Percentiles rank a stretch among this genome's conserved stretches.
phyloP scores from a whole-genome alignment of 2,113 vertebrate species.

The Plectropomus leopardus region DNA sequence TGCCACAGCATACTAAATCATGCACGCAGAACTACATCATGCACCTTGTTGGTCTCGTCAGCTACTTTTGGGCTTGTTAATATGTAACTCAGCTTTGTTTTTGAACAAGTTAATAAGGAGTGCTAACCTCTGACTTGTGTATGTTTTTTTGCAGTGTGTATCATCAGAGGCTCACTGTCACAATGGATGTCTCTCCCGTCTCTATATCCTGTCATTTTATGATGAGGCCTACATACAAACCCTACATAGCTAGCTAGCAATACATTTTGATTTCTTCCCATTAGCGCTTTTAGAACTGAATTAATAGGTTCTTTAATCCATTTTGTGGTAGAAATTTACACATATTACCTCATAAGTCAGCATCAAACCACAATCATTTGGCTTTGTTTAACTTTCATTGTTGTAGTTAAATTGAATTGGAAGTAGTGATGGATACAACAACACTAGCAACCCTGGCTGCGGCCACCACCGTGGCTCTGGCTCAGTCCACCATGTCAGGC shows the following conservation, averaged over 20 bases:
- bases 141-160: constrained; percentile 84
- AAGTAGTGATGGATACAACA: constrained; percentile 71
- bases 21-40: not conserved
- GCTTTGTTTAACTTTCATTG: constrained; percentile 29
- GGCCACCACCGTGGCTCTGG: constrained; percentile 62
- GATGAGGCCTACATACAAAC: constrained; percentile 71
- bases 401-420: not conserved
- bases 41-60: not conserved
- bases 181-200: constrained; percentile 82
- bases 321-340: constrained; percentile 31
- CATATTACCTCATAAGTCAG: constrained; percentile 71
- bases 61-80: constrained; percentile 29
- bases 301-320: constrained; percentile 36
- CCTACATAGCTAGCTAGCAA: constrained; percentile 83
- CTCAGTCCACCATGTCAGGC: constrained; percentile 62
- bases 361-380: constrained; percentile 38
- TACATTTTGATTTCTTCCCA: constrained; percentile 45
- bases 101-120: not conserved
- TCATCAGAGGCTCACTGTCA: constrained; percentile 68
- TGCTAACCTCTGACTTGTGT: constrained; percentile 5
- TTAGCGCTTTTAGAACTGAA: constrained; percentile 36
- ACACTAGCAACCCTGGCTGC: constrained; percentile 72
- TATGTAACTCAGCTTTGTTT: constrained; percentile 32
- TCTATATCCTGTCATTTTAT: constrained; percentile 70
- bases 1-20: constrained; percentile 32